phyloP scores from a whole-genome alignment of 2,113 vertebrate species.

The Elanoides forficatus region DNA sequence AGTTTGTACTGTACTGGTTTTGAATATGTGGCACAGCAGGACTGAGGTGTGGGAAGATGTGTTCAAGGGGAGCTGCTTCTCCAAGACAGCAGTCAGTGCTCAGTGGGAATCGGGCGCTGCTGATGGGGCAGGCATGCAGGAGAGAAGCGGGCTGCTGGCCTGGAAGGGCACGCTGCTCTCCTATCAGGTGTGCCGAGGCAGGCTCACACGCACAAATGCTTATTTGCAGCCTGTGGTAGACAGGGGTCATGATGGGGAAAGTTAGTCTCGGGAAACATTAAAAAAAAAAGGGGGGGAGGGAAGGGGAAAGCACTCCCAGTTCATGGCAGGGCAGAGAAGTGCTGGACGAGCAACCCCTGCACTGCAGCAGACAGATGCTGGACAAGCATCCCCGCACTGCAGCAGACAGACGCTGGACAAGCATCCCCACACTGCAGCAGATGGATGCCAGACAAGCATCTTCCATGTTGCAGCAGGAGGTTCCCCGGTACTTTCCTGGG shows the following conservation, averaged over 20 bases:
- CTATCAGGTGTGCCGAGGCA: neutral
- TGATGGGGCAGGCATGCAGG: neutral
- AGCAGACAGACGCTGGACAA: neutral
- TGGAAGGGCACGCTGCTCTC: neutral
- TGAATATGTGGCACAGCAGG: neutral
- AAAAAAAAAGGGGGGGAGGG: neutral
- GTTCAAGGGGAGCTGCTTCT: neutral
- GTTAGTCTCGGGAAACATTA: neutral
- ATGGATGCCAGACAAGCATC: neutral
- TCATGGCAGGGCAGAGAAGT: neutral
- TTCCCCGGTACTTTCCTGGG: neutral
- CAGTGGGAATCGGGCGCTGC: neutral
- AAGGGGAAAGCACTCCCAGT: neutral
- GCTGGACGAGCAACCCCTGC: neutral
- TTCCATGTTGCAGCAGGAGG: rapidly evolving
- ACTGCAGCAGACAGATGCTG: neutral
- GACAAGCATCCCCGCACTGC: neutral
- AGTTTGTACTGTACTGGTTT: neutral
- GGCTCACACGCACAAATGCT: rapidly evolving
- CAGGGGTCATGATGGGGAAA: neutral
- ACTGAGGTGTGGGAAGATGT: neutral
- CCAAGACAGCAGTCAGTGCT: neutral
- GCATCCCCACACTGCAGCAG: too few relatives aligned
- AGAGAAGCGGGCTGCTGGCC: rapidly evolving
- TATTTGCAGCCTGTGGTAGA: neutral